phyloP scores from a whole-genome alignment of 92 coral and sea anemone species.

The Siderastrea radians region DNA sequence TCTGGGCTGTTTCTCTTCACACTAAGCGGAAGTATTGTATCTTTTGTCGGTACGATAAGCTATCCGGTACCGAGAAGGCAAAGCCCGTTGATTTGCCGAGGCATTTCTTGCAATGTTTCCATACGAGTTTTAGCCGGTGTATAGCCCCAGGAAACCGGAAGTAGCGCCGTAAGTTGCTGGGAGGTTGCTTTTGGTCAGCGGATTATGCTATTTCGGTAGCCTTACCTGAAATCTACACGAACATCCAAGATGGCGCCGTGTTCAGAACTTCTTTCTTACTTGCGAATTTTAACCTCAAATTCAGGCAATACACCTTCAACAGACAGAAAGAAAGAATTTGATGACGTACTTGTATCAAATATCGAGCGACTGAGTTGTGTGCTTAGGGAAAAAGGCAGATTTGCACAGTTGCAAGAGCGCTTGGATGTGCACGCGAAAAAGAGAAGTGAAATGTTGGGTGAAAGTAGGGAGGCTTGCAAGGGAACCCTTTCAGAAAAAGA shows the following conservation, averaged over 20 bases:
- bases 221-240: not conserved
- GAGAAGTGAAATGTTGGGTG: not conserved
- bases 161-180: too few species aligned
- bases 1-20: not conserved
- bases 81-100: too few species aligned
- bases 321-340: constrained; percentile 9
- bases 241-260: constrained; percentile 25
- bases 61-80: not conserved
- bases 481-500: not conserved
- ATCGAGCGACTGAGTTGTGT: not conserved
- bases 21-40: not conserved
- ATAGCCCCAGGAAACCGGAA: too few species aligned
- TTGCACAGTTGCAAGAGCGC: not conserved
- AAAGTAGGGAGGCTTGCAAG: not conserved
- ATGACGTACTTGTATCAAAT: constrained; percentile 22
- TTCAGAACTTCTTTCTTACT: not conserved
- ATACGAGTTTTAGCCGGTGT: too few species aligned
- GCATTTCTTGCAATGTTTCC: too few species aligned
- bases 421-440: constrained; percentile 19
- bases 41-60: not conserved
- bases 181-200: not conserved
- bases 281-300: constrained; percentile 34
- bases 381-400: constrained; percentile 1
- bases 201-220: not conserved
- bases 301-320: not conserved